Evolutionary conservation across 1,140 invertebrate species (phyloP).

Genomic region (Pseudoatta argentina): DNA sequence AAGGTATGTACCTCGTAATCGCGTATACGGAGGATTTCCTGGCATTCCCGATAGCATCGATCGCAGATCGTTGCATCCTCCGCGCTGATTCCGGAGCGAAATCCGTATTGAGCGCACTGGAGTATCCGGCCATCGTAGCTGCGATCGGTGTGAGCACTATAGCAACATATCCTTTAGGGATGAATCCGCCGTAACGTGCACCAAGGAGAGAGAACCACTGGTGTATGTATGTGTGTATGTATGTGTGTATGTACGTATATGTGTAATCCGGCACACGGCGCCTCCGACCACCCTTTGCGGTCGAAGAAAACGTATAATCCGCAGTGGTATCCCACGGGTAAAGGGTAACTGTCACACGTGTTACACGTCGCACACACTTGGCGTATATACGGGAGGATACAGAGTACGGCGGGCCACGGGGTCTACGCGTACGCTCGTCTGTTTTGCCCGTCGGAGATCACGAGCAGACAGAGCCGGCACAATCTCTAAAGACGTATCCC

Average conservation of each 20-base stretch:
- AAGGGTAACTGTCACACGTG: conserved; percentile 70
- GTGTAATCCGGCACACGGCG: conserved; percentile 53
- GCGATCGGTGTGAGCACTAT: conserved; percentile 58
- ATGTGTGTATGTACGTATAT: not conserved
- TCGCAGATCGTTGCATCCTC: conserved; percentile 37
- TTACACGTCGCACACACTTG: conserved; percentile 62
- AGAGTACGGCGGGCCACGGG: not conserved
- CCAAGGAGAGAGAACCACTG: conserved; percentile 57
- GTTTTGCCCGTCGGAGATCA: not conserved
- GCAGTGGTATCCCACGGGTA: conserved; percentile 46
- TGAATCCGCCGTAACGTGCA: conserved; percentile 37
- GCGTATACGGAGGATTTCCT: conserved; percentile 12
- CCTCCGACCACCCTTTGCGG: conserved; percentile 8
- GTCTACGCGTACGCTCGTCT: not conserved
- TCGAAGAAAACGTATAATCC: conserved; percentile 53
- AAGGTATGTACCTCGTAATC: conserved; percentile 43
- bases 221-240: not conserved
- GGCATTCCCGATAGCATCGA: conserved; percentile 50
- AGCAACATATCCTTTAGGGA: conserved; percentile 64
- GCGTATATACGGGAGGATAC: not conserved
- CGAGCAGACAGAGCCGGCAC: conserved; percentile 29
- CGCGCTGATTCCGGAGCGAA: conserved; percentile 42
- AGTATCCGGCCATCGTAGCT: conserved; percentile 69
- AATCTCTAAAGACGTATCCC: conserved; percentile 51
- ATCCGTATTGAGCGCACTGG: conserved; percentile 64